Base-by-base conservation (phyloP, 2,113 vertebrate species). In the Oncorhynchus gorbuscha region DNA sequence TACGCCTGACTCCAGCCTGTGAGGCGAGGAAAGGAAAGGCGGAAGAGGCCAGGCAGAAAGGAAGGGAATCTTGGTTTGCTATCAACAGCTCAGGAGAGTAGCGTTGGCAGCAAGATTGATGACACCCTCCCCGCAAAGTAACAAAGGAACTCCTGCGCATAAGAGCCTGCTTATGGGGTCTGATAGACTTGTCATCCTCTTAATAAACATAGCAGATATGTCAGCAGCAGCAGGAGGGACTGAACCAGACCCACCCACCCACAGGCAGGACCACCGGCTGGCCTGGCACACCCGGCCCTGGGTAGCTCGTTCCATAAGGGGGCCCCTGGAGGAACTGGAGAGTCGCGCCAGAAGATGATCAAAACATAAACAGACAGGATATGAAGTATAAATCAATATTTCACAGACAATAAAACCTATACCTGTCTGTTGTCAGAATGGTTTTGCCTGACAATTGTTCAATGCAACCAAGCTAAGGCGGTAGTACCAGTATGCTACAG, bases 101-200 rank as follows among this genome's bases (percentile, higher is more conserved):
- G 90, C 93, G 93, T 94, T 94, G 86, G 92, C 93, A 92, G 91
- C 91, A 95, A 96, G 96, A 96, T 97, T 96, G 95, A 97, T 97
- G 95, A 95, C 92, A 92, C 93, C 94, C 94, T 94, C 93, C 91
- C 94, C 64, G 6, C 84, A 92, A 93, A 95, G 93, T 94, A 94
- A 93, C 90, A 91, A 92, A 93, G 95, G 95, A 94, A 95, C 95
- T 95, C 94, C 94, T 93, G 94, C 93, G 93, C 92, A 93, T 94
- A 92, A 95, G 91, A 93, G 94, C 87, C 94, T 94, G 94, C 94
- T 97, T 96, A 95, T 94, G 94, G 94, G 93, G 92, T 94, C 95
- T 95, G 95, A 97, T 96, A 94, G 95, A 96, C 95, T 97, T 96
- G 95, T 94, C 92, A 91, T 95, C 93, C 92, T 94, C 95, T 97